Evolutionary conservation across 2,888 invertebrate genomes (phyloP), one percentile per base, ranked within the genome.

Genomic region (Tachina lurida): DNA sequence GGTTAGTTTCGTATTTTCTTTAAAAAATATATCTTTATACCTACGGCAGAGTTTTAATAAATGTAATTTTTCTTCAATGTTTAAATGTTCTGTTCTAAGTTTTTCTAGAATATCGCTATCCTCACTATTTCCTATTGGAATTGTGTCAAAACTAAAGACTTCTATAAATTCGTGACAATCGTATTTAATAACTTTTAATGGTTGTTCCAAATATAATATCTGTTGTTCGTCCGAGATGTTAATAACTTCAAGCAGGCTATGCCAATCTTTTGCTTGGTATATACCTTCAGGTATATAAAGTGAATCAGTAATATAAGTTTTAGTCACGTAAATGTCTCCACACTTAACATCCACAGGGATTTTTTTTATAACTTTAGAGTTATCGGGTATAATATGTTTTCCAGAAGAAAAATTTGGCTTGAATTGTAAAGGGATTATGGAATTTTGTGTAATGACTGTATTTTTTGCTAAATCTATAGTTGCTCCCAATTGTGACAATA

Each of bases 121-220:
- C 10, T 31, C 65, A 47, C 47, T 39, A 12, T 45, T 65, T 65
- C 13, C 22, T 43, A 43, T 17, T 62, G 4, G 62, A 41, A 9
- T 41, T 63, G 45, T 43, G 22, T 67, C 65, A 47, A 49, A 49
- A 7, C n/a, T n/a, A 31, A 39, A 60, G 60, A 4, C 15, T 60
- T 56, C 56, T 22, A 56, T 3, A 22, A 10, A 56, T 10, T 56
- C 56, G 19, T 56, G 22, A n/a, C 19, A 15, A 39, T 60, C 13
- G n/a, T 41, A 39, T 39, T 7, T 9, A 39, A 8, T 60, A 15
- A 41, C 41, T 60, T 31, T 60, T 60, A 60, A n/a, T 39, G 60
- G 39, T n/a, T 39, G 60, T 60, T 60, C 39, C 12, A 45, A 12
- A 45, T 10, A 63, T 63, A 63, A 45, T 12, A 91, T 90, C 81